Conservation (phyloP, 37 sponge, comb jelly and placozoan genomes). For the Spongilla lacustris region DNA sequence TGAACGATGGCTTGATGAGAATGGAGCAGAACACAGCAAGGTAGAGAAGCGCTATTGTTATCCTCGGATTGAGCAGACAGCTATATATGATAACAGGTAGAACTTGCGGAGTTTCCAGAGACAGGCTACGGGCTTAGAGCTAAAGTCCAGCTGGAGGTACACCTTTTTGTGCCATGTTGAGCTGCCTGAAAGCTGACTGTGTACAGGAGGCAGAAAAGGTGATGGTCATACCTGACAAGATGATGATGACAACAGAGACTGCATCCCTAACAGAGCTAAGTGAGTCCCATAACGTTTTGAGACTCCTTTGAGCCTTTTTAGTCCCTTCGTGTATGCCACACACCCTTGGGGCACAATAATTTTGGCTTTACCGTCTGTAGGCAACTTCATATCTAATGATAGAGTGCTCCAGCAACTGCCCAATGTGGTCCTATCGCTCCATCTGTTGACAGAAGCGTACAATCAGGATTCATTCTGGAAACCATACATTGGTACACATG, state of each 20-base stretch:
- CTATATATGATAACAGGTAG: slow-evolving; percentile 38
- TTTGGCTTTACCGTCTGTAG: slow-evolving; percentile 13
- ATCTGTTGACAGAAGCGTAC: slow-evolving; percentile 71
- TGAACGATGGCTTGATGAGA: slow-evolving; percentile 49
- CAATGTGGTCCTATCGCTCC: slow-evolving; percentile 63
- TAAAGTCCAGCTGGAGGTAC: slow-evolving; percentile 25
- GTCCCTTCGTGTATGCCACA: too few species aligned
- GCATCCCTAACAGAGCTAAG: slow-evolving; percentile 47
- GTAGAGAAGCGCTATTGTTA: not conserved
- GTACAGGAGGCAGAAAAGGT: slow-evolving; percentile 55
- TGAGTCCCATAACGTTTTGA: slow-evolving; percentile 8
- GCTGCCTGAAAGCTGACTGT: not conserved
- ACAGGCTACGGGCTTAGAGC: slow-evolving; percentile 62
- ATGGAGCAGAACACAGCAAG: slow-evolving; percentile 26
- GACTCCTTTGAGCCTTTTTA: not conserved
- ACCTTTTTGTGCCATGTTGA: not conserved
- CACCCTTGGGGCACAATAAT: not conserved
- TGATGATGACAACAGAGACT: slow-evolving; percentile 56
- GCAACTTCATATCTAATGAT: slow-evolving; percentile 42
- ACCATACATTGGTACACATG: slow-evolving; percentile 76
- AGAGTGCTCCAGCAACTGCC: slow-evolving; percentile 73
- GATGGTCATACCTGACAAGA: slow-evolving; percentile 55
- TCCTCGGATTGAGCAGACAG: not conserved
- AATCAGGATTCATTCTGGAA: slow-evolving; percentile 64
- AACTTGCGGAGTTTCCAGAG: slow-evolving; percentile 52